These are phyloP conservation scores for Channa striata DNA, from an alignment of 2,797 vertebrate genomes.

Conservation along the genomic window DNA sequence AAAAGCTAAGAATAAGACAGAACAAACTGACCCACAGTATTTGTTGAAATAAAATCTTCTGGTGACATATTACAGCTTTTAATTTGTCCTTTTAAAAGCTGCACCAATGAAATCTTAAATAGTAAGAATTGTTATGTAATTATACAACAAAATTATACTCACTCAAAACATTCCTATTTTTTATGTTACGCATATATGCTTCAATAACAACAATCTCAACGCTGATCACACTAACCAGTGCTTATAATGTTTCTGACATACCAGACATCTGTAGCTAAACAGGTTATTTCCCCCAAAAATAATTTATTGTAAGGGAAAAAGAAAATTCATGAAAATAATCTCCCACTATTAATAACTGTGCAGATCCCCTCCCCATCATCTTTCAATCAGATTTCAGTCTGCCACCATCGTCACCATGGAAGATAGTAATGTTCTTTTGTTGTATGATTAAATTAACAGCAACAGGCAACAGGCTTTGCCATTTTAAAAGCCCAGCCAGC, in stretches of 20 bases:
- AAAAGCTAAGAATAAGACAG: background rate
- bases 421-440: slow-evolving; percentile 38
- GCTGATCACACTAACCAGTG: too few species aligned
- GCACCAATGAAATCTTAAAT: background rate
- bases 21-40: background rate
- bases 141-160: too few species aligned
- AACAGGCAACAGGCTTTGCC: slow-evolving; percentile 48
- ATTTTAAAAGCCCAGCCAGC: slow-evolving; percentile 54
- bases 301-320: slow-evolving; percentile 2
- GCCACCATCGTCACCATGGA: slow-evolving; percentile 19
- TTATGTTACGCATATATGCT: too few species aligned
- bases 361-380: slow-evolving; percentile 19
- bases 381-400: slow-evolving; percentile 31
- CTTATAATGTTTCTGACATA: background rate
- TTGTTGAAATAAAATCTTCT: background rate
- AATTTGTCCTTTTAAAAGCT: background rate
- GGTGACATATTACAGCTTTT: background rate
- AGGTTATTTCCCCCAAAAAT: background rate
- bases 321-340: slow-evolving; percentile 30
- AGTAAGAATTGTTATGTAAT: too few species aligned
- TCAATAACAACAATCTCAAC: too few species aligned
- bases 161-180: too few species aligned
- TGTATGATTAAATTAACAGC: slow-evolving; percentile 52
- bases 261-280: background rate
- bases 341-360: slow-evolving; percentile 14